Base-by-base conservation (phyloP, 2,888 invertebrate species). In the Catocala sponsa region DNA sequence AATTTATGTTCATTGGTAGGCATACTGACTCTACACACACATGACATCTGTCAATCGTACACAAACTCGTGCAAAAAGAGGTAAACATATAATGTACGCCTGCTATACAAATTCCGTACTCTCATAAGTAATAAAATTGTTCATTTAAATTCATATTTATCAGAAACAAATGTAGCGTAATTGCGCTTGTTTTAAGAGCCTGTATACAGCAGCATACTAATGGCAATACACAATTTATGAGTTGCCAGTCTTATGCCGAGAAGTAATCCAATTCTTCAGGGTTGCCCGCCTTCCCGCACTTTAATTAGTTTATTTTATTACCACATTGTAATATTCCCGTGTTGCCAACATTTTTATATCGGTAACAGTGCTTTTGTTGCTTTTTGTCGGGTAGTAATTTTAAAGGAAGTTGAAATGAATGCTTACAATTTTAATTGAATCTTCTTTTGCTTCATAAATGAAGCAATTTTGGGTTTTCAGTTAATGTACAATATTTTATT, bases 291-390 rank as follows among this genome's bases (percentile, higher is more conserved):
- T 42, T 47, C 48, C 57, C 59, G 59, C 52, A 69, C 64, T 65
- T 72, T 70, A 74, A 78, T 79, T 79, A 79, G 58, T 65, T 55
- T 71, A 56, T 70, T 77, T 70, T 70, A 58, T 67, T 64, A 33
- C 53, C 47, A 0, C 53, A 32, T 41, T 33, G 35, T 15, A 25
- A 25, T 25, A 25, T 25, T 25, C 25, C 25, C 25, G n/a, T 42
- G 6, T 53, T 46, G 32, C 56, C 53, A 56, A 70, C 63, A 59
- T 76, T 74, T 43, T 47, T 25, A 25, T 47, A 15, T 50, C 49
- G 54, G 60, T 57, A 57, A 71, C 52, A 51, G n/a, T 38, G 9
- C 67, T 64, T 71, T 73, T 75, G 65, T 63, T 59, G 65, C 61
- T 51, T 68, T 41, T 44, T 44, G 12, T 44, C 2, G 25, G 12